These are phyloP conservation scores for Lepas anatifera DNA, from an alignment of 2,888 invertebrate species.

Conservation along the genomic window DNA sequence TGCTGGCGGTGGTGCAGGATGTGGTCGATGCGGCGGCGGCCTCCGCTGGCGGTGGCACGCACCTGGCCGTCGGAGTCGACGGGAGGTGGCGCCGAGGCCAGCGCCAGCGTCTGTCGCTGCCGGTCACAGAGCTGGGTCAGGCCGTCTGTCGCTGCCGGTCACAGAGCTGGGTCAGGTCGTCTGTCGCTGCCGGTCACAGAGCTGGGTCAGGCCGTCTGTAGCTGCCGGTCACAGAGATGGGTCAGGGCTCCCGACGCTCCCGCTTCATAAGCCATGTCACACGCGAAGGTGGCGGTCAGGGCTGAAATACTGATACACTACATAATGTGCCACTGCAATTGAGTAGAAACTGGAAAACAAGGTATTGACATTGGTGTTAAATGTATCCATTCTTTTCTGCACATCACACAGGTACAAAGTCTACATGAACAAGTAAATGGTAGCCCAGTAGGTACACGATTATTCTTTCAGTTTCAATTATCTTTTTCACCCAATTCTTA, in stretches of 20 bases:
- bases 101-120: constrained; percentile 13
- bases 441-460: too few relatives aligned
- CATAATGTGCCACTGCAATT: too few relatives aligned
- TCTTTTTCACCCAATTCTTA: too few relatives aligned
- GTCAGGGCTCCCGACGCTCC: neutral
- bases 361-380: too few relatives aligned
- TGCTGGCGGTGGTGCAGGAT: neutral
- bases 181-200: neutral
- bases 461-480: too few relatives aligned
- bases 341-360: too few relatives aligned
- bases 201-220: neutral
- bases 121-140: neutral
- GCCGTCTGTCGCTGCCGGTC: neutral
- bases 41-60: constrained; percentile 4
- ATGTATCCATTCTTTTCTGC: too few relatives aligned
- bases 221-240: neutral
- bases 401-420: too few relatives aligned
- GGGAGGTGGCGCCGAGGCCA: neutral
- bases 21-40: constrained; percentile 15
- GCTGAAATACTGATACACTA: too few relatives aligned
- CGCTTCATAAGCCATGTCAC: too few relatives aligned
- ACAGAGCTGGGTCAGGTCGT: neutral
- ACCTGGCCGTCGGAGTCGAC: constrained; percentile 5
- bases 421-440: too few relatives aligned
- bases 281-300: too few relatives aligned